phyloP scores from a whole-genome alignment of 2,888 invertebrate genomes.

The Mesopsocus fuscifrons region DNA sequence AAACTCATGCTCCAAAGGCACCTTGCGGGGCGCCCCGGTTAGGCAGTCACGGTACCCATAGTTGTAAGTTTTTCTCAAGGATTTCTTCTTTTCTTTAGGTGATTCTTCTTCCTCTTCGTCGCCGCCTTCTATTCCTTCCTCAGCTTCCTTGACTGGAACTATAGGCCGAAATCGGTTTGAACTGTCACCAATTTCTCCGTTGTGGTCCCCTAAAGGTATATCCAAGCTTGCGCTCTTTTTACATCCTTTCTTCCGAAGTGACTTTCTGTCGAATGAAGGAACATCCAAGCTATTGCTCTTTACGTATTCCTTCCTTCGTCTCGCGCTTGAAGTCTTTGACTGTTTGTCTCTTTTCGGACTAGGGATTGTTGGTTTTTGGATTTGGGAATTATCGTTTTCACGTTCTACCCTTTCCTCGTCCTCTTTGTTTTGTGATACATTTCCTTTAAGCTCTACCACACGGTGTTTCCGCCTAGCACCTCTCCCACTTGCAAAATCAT shows the following conservation, averaged over 20 bases:
- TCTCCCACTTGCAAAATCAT: slow-evolving; percentile 8
- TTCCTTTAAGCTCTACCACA: not conserved
- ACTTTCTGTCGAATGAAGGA: slow-evolving; percentile 2
- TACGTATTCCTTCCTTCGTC: slow-evolving; percentile 9
- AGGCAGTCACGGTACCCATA: slow-evolving; percentile 1
- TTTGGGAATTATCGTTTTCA: not conserved
- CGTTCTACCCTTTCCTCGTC: not conserved
- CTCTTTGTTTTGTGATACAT: not conserved
- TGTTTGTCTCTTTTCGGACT: not conserved
- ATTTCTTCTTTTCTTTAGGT: not conserved
- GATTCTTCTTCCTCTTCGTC: slow-evolving; percentile 10
- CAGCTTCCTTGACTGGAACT: slow-evolving; percentile 4
- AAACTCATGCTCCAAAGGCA: slow-evolving; percentile 1
- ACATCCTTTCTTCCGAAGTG: not conserved
- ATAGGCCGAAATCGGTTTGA: slow-evolving; percentile 3
- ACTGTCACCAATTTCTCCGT: slow-evolving; percentile 5
- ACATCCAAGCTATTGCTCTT: slow-evolving; percentile 12
- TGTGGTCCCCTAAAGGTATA: slow-evolving; percentile 5
- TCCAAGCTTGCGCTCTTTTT: slow-evolving; percentile 9
- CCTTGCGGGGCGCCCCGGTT: slow-evolving; percentile 5
- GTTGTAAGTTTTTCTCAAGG: slow-evolving; percentile 6
- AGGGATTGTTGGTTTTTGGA: not conserved
- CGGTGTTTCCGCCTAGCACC: slow-evolving; percentile 1
- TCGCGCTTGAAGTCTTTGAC: not conserved
- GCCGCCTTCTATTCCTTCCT: slow-evolving; percentile 9